A percentile compares a stretch with the other conserved stretches of the same genome.
phyloP scores from a whole-genome alignment of 2,888 invertebrate species.

The Andrena flavipes region DNA sequence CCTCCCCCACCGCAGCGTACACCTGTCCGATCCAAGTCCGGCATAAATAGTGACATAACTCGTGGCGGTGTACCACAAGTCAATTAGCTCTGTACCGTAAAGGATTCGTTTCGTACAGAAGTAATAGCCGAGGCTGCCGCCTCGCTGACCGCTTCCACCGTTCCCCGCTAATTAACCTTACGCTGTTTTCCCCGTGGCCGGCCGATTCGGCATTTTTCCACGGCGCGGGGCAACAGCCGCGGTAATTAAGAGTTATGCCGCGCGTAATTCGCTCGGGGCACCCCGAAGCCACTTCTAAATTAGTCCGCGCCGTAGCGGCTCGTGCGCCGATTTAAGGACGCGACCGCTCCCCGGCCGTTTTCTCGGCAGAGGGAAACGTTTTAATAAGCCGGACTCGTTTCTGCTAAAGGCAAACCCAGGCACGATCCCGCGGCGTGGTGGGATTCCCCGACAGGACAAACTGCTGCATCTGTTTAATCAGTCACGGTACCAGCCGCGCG shows the following conservation, averaged over 20 bases:
- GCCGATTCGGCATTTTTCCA: conserved; percentile 2
- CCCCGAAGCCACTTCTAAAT: conserved; percentile 12
- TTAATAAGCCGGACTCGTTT: conserved; percentile 36
- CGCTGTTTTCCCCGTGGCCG: conserved; percentile 41
- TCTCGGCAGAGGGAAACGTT: conserved; percentile 16
- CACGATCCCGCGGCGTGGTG: neutral
- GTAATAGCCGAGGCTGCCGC: conserved; percentile 55
- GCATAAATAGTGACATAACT: conserved; percentile 73
- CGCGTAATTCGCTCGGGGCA: conserved; percentile 20
- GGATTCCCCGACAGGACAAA: conserved; percentile 24
- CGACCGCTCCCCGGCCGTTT: conserved; percentile 2
- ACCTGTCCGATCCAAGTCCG: conserved; percentile 55
- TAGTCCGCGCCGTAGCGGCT: neutral
- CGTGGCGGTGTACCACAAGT: conserved; percentile 67
- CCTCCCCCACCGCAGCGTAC: conserved; percentile 41
- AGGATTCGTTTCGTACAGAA: conserved; percentile 57
- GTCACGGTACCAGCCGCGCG: conserved; percentile 12
- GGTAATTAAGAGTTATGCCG: conserved; percentile 53
- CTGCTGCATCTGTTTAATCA: conserved; percentile 35
- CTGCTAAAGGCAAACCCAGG: conserved; percentile 12
- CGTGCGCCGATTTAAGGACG: conserved; percentile 18
- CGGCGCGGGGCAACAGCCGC: neutral
- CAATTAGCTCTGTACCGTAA: conserved; percentile 70
- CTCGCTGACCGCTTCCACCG: conserved; percentile 42
- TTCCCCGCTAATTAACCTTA: conserved; percentile 66